phyloP scores from a whole-genome alignment of 2,113 vertebrate genomes.

The Lipotes vexillifer region DNA sequence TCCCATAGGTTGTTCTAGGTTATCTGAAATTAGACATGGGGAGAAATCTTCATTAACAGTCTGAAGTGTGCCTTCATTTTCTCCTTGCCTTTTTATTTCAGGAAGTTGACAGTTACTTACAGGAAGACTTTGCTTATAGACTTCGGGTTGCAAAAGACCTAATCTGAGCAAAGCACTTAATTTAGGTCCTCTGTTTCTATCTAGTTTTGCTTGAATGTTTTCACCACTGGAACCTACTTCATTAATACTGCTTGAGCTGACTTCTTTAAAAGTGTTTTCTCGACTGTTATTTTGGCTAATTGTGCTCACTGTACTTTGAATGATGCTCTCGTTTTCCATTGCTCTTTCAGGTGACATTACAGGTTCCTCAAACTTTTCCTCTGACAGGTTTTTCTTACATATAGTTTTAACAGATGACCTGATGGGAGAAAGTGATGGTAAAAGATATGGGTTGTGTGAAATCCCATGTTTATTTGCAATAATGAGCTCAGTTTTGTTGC shows the following conservation, averaged over 20 bases:
- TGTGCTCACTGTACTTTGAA: background rate
- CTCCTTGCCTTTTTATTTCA: constrained; percentile 24
- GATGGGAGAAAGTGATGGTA: background rate
- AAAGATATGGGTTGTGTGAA: background rate
- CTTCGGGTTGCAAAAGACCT: constrained; percentile 17
- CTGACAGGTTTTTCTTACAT: background rate
- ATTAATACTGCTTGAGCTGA: background rate
- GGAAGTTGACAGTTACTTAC: background rate
- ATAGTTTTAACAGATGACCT: background rate
- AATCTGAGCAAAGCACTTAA: background rate
- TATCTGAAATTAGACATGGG: background rate
- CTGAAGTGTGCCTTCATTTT: constrained; percentile 28
- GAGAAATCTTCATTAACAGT: background rate
- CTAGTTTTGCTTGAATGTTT: background rate
- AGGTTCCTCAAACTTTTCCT: constrained; percentile 24
- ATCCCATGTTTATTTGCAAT: background rate
- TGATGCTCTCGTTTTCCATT: background rate
- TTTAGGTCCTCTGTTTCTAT: background rate
- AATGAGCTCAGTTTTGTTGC: background rate
- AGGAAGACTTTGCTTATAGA: constrained; percentile 50
- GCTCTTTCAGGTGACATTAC: background rate
- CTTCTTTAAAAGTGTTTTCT: background rate
- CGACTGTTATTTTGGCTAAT: background rate
- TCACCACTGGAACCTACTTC: background rate
- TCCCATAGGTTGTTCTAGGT: background rate